Evolutionary conservation across 2,113 vertebrate genomes (phyloP).

Genomic region (Glaucomys volans): DNA sequence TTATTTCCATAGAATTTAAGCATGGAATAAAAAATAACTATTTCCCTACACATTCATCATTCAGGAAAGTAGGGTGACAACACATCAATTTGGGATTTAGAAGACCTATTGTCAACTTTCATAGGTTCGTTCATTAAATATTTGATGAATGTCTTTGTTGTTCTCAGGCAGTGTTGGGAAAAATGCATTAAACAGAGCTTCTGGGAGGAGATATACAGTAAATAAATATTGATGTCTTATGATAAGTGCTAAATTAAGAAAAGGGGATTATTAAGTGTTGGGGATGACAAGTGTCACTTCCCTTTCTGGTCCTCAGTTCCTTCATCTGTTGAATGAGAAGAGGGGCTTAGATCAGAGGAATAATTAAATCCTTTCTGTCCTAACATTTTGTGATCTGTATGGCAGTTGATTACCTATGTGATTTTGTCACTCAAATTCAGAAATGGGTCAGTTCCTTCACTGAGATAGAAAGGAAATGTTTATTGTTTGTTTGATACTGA

Average conservation of each 20-base stretch:
- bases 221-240: background rate
- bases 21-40: background rate
- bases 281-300: background rate
- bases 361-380: background rate
- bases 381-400: background rate
- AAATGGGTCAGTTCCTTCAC: background rate
- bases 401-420: background rate
- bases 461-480: background rate
- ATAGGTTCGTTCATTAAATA: constrained; percentile 32
- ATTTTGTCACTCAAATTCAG: background rate
- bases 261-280: background rate
- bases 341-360: background rate
- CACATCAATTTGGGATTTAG: background rate
- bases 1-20: background rate
- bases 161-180: background rate
- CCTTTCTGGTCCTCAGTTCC: background rate
- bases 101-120: background rate
- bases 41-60: background rate
- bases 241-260: background rate
- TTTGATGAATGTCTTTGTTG: background rate
- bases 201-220: background rate
- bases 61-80: background rate
- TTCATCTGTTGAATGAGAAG: background rate
- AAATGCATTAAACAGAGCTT: background rate
- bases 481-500: too few relatives aligned